Percentiles rank a stretch among this genome's conserved stretches.
These are phyloP conservation scores for Conus canariensis DNA, from an alignment of 2,888 invertebrate species.

Conservation along the genomic window DNA sequence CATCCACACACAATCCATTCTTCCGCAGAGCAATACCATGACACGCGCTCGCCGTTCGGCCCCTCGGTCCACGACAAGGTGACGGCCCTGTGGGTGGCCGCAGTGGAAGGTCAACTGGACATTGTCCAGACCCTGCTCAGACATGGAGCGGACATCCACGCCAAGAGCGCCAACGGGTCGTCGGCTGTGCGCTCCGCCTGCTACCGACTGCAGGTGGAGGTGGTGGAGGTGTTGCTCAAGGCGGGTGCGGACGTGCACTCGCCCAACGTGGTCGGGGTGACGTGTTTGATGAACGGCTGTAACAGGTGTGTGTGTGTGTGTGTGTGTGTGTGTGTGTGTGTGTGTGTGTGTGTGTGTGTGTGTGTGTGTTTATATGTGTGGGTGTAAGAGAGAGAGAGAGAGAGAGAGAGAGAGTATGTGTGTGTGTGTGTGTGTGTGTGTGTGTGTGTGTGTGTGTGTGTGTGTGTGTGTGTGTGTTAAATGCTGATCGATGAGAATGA, in stretches of 20 bases:
- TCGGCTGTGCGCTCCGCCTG: slow-evolving; percentile 92
- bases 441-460: not conserved
- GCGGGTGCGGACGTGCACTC: slow-evolving; percentile 83
- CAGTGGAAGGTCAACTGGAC: slow-evolving; percentile 89
- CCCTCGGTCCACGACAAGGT: not conserved
- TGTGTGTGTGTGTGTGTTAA: too few relatives aligned
- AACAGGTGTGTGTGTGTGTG: slow-evolving; percentile 66
- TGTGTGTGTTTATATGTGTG: too few relatives aligned
- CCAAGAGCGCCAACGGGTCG: slow-evolving; percentile 91
- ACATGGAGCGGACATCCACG: slow-evolving; percentile 91
- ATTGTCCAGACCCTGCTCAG: slow-evolving; percentile 89
- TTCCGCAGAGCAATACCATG: slow-evolving; percentile 86
- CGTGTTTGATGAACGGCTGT: slow-evolving; percentile 89
- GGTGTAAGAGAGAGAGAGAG: too few relatives aligned
- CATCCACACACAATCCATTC: too few relatives aligned
- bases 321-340: too few relatives aligned
- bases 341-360: too few relatives aligned
- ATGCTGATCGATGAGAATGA: too few relatives aligned
- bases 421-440: not conserved
- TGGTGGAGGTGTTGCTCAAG: slow-evolving; percentile 73
- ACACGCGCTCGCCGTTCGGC: not conserved
- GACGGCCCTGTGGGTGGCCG: slow-evolving; percentile 90
- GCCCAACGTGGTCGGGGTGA: slow-evolving; percentile 94
- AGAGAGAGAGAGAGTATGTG: too few relatives aligned
- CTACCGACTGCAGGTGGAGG: slow-evolving; percentile 65